Evolutionary conservation across 2,797 vertebrate species (phyloP), one percentile per base, ranked within the genome.

Genomic region (Craterocephalus amniculus): DNA sequence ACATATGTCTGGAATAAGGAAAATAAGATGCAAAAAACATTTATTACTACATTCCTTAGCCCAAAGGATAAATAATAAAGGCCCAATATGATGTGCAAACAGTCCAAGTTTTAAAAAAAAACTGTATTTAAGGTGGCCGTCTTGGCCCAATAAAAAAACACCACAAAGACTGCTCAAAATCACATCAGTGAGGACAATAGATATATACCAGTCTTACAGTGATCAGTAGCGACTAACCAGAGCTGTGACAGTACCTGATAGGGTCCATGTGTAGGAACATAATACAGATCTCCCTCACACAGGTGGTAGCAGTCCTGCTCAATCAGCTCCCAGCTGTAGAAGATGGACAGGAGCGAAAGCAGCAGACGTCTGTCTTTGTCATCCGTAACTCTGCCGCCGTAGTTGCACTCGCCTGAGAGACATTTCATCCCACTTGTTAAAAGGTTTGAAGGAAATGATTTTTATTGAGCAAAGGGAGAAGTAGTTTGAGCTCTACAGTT

Each of bases 311-410:
- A 59, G 14, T 97, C 95, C 84, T 94, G 86, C 29, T 86, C 57
- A 51, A 97, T 89, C 36, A 98, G 88, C 11, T 97, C 95, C 84
- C 91, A 88, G 81, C 79, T 95, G 79, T 96, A 99, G 87, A 98
- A 95, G 32, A 88, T 91, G 54, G 96, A 96, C 74, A 99, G 92
- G 60, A 99, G 95, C 0, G 96, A 98, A 34, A 98, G 84, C 62
- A 98, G 95, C 72, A 98, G 95, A 40, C 96, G 95, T 31, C 97
- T 94, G 93, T 98, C 97, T 88, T 98, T 97, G 84, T 98, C 97
- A 78, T 99, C 97, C 2, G 97, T 98, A 84, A 99, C 97, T 89
- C 97, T 93, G 1, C 97, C 97, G 35, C 97, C 97, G 2, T 99
- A 99, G 90, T 98, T 99, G 83, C 97, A 98, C 92, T 99, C 97